These are phyloP conservation scores for Corythaeola cristata DNA, from an alignment of 2,113 vertebrate genomes.

Conservation along the genomic window DNA sequence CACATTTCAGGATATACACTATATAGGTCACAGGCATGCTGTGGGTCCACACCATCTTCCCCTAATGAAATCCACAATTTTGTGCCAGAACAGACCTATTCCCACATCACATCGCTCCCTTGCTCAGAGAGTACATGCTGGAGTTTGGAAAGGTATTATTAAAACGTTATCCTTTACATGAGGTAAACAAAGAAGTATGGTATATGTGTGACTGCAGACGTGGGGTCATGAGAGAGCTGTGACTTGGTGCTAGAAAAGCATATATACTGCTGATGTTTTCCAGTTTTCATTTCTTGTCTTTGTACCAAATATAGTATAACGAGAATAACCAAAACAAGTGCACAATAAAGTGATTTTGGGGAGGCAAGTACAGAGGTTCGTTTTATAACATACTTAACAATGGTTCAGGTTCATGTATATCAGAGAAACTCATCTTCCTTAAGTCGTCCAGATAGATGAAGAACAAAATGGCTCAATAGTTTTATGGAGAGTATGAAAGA, in stretches of 20 bases:
- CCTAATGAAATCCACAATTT: background rate
- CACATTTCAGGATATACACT: background rate
- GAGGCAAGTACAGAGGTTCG: background rate
- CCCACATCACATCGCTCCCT: background rate
- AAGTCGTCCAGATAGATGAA: background rate
- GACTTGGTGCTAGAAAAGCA: background rate
- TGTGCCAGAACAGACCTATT: background rate
- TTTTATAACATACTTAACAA: background rate
- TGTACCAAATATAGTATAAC: background rate
- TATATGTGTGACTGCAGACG: rapidly evolving
- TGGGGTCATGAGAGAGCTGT: background rate
- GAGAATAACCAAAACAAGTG: background rate
- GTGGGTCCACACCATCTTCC: background rate
- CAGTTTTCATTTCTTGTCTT: background rate
- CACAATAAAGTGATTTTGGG: background rate
- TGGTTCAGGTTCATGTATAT: background rate
- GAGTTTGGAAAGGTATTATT: background rate
- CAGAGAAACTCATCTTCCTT: background rate
- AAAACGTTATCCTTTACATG: background rate
- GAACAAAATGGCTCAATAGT: background rate
- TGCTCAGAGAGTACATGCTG: background rate
- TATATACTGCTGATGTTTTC: background rate
- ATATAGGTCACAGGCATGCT: background rate
- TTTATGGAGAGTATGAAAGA: background rate
- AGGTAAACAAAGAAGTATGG: background rate